Base-by-base conservation (phyloP, 2,797 vertebrate genomes). In the Phataginus tricuspis region DNA sequence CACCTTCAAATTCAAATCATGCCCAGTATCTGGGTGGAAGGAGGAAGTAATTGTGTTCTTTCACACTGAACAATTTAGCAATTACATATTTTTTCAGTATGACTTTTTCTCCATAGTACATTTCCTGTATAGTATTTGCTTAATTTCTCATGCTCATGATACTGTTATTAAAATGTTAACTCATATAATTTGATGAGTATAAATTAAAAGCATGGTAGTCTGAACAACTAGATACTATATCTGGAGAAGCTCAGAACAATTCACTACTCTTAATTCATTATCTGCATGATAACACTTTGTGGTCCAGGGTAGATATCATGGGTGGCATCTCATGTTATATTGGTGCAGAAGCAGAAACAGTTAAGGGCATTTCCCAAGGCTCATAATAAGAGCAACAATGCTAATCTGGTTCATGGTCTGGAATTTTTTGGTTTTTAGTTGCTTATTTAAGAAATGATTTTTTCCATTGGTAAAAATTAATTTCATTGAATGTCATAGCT, bases 91-190 rank as follows among this genome's bases (percentile, higher is more conserved):
- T 66, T 42, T 63, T 86, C 18, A 7, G 45, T 27, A 21, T 77
- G 13, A 6, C 34, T 27, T 64, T 85, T 93, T 69, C 15, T 55
- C 45, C 21, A 34, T 31, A 51, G n/a, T 63, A 1, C 4, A 42
- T 86, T 71, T 86, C 29, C 25, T 34, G 55, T 69, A 3, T 55
- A 34, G 9, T 15, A 71, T 64, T 83, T 86, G 16, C 7, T 77
- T 80, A 49, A 49, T 39, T 49, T 85, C 79, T 59, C 25, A n/a
- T 91, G 13, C 63, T 82, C 2, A 45, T 78, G 55, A 78, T 72
- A 59, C 64, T 89, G 25, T 74, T 86, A 66, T 63, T 75, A 66
- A 96, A 84, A 75, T 69, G 2, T 55, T 86, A 95, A 61, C 19
- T 72, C 42, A 71, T 39, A 42, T 31, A 66, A 25, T 68, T 59